These are phyloP conservation scores for Melanchra persicariae DNA, from an alignment of 2,888 invertebrate genomes.

Conservation along the genomic window DNA sequence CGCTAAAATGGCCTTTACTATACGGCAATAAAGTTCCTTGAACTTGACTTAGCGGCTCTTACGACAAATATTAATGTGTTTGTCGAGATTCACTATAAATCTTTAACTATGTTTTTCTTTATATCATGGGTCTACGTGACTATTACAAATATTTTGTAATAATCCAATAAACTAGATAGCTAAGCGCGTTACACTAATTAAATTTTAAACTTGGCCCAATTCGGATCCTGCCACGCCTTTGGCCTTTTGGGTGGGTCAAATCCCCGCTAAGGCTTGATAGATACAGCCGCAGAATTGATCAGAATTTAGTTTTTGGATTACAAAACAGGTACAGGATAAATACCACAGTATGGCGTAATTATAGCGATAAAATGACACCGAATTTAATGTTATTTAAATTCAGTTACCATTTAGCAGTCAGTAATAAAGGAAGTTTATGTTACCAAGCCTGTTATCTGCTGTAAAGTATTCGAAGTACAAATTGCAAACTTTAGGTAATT, in stretches of 20 bases:
- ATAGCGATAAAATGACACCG: neutral
- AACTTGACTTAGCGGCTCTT: constrained; percentile 59
- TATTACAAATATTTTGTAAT: constrained; percentile 37
- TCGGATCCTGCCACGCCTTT: constrained; percentile 20
- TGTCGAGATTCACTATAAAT: constrained; percentile 38
- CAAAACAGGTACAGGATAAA: neutral
- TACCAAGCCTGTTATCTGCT: constrained; percentile 27
- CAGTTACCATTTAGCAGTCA: constrained; percentile 4
- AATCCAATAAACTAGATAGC: constrained; percentile 26
- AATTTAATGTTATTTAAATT: constrained; percentile 3
- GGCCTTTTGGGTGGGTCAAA: neutral
- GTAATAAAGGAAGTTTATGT: constrained; percentile 35
- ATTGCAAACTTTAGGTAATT: constrained; percentile 19
- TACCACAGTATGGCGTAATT: neutral
- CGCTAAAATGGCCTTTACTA: constrained; percentile 61
- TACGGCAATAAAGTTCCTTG: constrained; percentile 62
- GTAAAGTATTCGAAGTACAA: constrained; percentile 38
- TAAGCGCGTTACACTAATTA: constrained; percentile 51
- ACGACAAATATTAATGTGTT: constrained; percentile 51
- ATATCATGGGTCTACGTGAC: constrained; percentile 18
- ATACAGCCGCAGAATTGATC: constrained; percentile 6
- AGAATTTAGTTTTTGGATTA: neutral
- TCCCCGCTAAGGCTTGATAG: neutral
- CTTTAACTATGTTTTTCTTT: constrained; percentile 26
- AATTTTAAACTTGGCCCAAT: constrained; percentile 37